Evolutionary conservation across 2,113 vertebrate species (phyloP), one percentile per base, ranked within the genome.

Genomic region (Osmerus eperlanus): DNA sequence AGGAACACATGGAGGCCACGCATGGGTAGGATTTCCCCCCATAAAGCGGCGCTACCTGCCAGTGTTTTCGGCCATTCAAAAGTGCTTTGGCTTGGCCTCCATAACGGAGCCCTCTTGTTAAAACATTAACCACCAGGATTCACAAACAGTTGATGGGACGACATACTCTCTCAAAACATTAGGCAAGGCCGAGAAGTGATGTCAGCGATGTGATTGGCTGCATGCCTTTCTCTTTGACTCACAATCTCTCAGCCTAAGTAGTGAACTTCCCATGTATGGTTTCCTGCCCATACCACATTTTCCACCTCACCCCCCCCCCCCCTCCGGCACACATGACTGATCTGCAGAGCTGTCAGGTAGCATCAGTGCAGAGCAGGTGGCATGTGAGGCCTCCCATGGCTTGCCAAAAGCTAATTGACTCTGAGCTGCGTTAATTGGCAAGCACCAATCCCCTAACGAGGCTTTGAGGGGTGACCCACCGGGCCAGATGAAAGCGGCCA

Each of bases 391-490:
- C 81, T 86, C 86, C 79, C 81, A 83, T 79, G 82, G 84, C 85
- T 89, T 94, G 86, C 82, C 88, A 88, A 91, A 91, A 92, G 87
- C 88, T 93, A 94, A 93, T 93, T 93, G 88, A 89, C 82, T 88
- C 86, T 92, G 84, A 92, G 90, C 87, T 88, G 85, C 88, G 84
- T 90, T 96, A 95, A 95, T 95, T 94, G 93, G 88, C 78, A 76
- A 88, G 85, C 86, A 84, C 89, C 91, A 93, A 92, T 94, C 90
- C 91, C 89, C 87, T 89, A 94, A 94, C 91, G 72, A 90, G 89
- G 91, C 91, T 94, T 94, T 93, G 92, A 93, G 94, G 90, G 89
- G 84, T 63, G 83, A 91, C 91, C 89, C 93, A 90, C 90, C 89
- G 83, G 88, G 89, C 84, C 89, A 94, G 91, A 95, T 94, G 89